These are phyloP conservation scores for Lithosia quadra DNA, from an alignment of 2,888 invertebrate genomes.

Conservation along the genomic window DNA sequence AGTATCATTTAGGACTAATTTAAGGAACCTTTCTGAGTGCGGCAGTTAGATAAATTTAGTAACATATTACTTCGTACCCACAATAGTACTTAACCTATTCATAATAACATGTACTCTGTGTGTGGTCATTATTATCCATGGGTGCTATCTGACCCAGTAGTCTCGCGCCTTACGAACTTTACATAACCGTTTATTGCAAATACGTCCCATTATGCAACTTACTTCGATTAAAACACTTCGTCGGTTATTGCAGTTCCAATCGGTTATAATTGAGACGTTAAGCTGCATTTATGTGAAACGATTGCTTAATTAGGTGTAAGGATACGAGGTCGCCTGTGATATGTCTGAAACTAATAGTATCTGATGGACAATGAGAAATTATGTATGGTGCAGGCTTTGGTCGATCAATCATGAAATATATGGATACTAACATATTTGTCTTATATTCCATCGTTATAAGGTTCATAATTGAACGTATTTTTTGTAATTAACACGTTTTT, in stretches of 20 bases:
- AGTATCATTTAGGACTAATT: no score
- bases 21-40: no score
- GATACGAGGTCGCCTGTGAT: conserved; percentile 8
- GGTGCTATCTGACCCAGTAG: conserved; percentile 24
- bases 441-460: no score
- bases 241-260: conserved; percentile 16
- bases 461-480: no score
- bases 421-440: no score
- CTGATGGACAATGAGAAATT: background rate
- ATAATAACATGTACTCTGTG: conserved; percentile 7
- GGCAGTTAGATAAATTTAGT: conserved; percentile 10
- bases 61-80: conserved; percentile 11
- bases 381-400: no score
- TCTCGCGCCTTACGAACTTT: conserved; percentile 27
- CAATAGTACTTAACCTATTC: conserved; percentile 11
- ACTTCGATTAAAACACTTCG: conserved; percentile 14
- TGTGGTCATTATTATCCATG: conserved; percentile 37
- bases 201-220: conserved; percentile 14
- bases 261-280: conserved; percentile 11
- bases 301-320: background rate
- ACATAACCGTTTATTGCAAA: conserved; percentile 33
- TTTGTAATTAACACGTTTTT: no score
- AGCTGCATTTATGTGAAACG: conserved; percentile 7
- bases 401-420: no score
- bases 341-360: background rate